Evolutionary conservation across 2,797 vertebrate genomes (phyloP).

Genomic region (Orientallactaga sibirica): DNA sequence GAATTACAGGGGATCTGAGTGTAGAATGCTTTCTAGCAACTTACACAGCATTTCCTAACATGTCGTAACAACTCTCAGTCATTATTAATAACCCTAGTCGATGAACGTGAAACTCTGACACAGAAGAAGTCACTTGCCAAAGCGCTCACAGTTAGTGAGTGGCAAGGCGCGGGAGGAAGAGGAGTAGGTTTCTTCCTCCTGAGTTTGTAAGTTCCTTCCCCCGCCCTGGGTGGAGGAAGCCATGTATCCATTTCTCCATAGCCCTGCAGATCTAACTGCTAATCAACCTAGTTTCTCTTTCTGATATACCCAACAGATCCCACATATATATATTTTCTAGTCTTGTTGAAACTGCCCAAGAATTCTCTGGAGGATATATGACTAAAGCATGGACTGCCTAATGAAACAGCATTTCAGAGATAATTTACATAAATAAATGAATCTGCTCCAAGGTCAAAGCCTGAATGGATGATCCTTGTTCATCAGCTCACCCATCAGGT

Average conservation of each 20-base stretch:
- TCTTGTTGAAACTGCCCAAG: background rate
- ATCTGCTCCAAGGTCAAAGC: constrained; percentile 33
- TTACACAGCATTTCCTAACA: background rate
- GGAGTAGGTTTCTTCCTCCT: background rate
- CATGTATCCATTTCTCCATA: background rate
- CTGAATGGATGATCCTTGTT: background rate
- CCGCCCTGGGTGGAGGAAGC: background rate
- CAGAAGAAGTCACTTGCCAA: background rate
- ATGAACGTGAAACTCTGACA: background rate
- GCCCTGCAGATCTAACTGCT: background rate
- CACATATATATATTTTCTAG: background rate
- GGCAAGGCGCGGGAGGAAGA: background rate
- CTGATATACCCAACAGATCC: too few species aligned
- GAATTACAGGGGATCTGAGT: background rate
- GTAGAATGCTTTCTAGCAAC: background rate
- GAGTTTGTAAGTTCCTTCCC: background rate
- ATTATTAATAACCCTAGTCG: background rate
- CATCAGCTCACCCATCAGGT: constrained; percentile 1
- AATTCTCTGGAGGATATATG: background rate
- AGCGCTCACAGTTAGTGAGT: background rate
- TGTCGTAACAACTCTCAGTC: background rate
- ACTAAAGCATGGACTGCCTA: background rate
- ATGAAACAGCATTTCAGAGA: constrained; percentile 33
- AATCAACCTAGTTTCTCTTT: background rate
- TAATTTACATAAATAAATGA: constrained; percentile 31